Evolutionary conservation across 2,888 invertebrate species (phyloP).

Genomic region (Harmothoe impar): DNA sequence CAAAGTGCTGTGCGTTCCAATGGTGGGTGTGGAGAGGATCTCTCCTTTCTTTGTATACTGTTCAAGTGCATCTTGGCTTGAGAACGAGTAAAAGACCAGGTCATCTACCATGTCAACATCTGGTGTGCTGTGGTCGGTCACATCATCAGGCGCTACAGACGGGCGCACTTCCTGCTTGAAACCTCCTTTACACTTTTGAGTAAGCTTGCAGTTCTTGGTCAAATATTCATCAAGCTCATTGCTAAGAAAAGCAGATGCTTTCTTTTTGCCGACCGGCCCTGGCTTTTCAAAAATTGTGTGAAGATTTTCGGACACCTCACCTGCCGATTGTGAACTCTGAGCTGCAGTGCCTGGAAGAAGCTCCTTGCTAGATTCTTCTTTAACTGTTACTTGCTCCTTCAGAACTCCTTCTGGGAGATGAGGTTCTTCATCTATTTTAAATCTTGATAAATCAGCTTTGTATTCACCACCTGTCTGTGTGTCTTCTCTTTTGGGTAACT

Average conservation of each 20-base stretch:
- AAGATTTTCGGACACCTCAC: neutral
- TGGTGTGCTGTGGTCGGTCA: constrained; percentile 69
- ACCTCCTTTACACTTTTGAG: constrained; percentile 32
- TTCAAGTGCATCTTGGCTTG: constrained; percentile 74
- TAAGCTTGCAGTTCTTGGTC: constrained; percentile 64
- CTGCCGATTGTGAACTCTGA: neutral
- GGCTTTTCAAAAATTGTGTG: constrained; percentile 44
- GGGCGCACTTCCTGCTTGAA: neutral
- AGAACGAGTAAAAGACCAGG: constrained; percentile 77
- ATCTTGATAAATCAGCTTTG: constrained; percentile 26
- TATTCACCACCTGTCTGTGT: neutral
- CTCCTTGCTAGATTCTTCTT: neutral
- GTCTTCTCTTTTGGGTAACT: neutral
- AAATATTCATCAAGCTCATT: constrained; percentile 74
- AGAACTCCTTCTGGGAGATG: neutral
- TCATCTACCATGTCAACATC: constrained; percentile 80
- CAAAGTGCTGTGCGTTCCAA: neutral
- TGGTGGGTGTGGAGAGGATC: neutral
- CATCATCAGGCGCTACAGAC: neutral
- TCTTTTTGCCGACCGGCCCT: constrained; percentile 65
- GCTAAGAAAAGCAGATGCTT: constrained; percentile 74
- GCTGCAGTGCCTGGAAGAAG: neutral
- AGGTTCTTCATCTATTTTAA: neutral
- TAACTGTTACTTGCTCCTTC: neutral
- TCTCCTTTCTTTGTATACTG: constrained; percentile 72